Percentiles rank a stretch among this genome's conserved stretches.
Evolutionary conservation across 2,888 invertebrate species (phyloP).

Genomic region (Cancer borealis): DNA sequence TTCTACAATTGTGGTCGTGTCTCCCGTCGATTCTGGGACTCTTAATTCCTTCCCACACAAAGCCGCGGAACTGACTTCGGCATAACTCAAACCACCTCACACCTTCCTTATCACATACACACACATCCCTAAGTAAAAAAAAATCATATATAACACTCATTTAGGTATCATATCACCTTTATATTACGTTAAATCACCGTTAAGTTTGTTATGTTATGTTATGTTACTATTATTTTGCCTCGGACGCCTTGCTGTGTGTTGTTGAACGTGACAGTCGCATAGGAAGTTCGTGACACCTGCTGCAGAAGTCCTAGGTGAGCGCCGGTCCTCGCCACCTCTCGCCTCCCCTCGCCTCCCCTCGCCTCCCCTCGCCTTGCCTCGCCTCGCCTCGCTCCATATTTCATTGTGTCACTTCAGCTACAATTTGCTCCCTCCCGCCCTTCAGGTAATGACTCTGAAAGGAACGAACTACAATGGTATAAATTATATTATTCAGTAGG

Average conservation of each 20-base stretch:
- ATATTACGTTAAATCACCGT: too few species aligned
- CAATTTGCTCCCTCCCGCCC: not conserved
- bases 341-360: not conserved
- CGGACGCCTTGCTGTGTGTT: not conserved
- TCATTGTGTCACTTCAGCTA: not conserved
- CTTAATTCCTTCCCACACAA: not conserved
- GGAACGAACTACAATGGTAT: not conserved
- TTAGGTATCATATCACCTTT: too few species aligned
- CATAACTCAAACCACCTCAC: too few species aligned
- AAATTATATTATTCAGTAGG: not conserved
- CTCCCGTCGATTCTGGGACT: not conserved
- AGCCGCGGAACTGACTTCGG: not conserved
- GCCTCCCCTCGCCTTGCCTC: not conserved
- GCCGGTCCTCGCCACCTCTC: too few species aligned
- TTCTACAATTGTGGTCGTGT: conserved; percentile 53
- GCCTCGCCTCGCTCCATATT: not conserved
- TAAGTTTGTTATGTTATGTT: too few species aligned
- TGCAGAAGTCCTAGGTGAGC: too few species aligned
- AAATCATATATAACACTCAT: too few species aligned
- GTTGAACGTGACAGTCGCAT: not conserved
- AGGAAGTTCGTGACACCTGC: not conserved
- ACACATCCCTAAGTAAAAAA: too few species aligned
- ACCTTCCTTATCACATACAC: too few species aligned
- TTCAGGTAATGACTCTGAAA: not conserved
- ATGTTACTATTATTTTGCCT: too few species aligned